Conservation (phyloP, 1,140 invertebrate species). For the Lordiphosa collinella region DNA sequence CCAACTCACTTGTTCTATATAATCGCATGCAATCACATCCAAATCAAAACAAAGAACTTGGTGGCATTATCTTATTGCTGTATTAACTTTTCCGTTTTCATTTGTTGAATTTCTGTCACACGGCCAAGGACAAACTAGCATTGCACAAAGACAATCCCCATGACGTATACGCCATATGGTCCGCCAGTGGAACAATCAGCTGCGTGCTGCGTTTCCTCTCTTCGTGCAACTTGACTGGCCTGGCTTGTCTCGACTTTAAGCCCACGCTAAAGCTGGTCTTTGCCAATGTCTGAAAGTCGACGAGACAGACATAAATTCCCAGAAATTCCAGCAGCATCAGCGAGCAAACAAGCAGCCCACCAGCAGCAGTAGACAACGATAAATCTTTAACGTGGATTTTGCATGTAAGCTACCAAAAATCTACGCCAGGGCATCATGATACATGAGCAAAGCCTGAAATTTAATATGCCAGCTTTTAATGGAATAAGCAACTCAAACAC, state of each 20-base stretch:
- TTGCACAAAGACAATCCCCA: constrained; percentile 42
- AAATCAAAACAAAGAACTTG: background rate
- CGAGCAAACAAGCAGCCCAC: background rate
- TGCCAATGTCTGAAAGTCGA: constrained; percentile 63
- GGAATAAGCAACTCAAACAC: constrained; percentile 12
- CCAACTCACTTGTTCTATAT: too few species aligned
- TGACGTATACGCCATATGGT: constrained; percentile 52
- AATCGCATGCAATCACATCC: background rate
- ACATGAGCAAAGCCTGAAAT: constrained; percentile 33
- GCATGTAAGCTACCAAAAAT: constrained; percentile 52
- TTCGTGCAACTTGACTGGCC: constrained; percentile 18
- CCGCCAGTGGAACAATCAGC: constrained; percentile 40
- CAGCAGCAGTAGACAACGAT: constrained; percentile 34
- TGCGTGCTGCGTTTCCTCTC: background rate
- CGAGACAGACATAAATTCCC: constrained; percentile 54
- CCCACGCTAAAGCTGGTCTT: constrained; percentile 50
- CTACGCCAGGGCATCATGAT: constrained; percentile 35
- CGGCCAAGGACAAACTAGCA: constrained; percentile 10
- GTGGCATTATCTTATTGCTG: background rate
- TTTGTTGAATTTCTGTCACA: constrained; percentile 16
- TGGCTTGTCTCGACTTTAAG: constrained; percentile 51
- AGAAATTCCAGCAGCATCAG: constrained; percentile 38
- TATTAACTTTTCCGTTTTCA: constrained; percentile 13
- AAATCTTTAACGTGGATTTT: constrained; percentile 69
- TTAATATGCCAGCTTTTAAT: constrained; percentile 44